Base-by-base conservation (phyloP, 2,888 invertebrate species). In the Myathropa florea region DNA sequence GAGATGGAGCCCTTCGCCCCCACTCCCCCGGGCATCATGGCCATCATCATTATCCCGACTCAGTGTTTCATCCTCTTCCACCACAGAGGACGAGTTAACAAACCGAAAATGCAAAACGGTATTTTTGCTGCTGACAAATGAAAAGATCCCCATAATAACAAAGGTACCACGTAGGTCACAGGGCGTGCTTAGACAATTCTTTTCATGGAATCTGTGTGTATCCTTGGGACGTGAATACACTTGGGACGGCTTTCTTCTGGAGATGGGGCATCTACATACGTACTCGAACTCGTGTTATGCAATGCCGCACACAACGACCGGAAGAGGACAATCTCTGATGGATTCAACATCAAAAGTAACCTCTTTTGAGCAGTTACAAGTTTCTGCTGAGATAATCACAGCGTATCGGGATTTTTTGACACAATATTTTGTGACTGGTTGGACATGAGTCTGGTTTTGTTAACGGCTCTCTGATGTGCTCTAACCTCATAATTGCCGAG, bases 51-150 rank as follows among this genome's bases (percentile, higher is more conserved):
- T 85, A 76, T 75, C 24, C 71, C 76, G 76, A 55, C 28, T 68
- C 61, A 75, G 24, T 73, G 59, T 78, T 81, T 86, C 60, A 88
- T 84, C 78, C 73, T 82, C 65, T 84, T 87, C 86, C 86, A 88
- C 60, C 55, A 81, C 55, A 80, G 65, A 82, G 78, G 78, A 83
- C 88, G 83, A 88, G 87, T 88, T 89, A 88, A 89, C 88, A 88
- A 88, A 86, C 87, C 82, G 83, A 88, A 88, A 88, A 89, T 83
- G 79, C 85, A 87, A 71, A 85, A 79, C 76, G 70, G 36, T 70
- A 70, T 75, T 77, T 88, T 81, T 87, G 87, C 84, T 88, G 72
- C 75, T 87, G 81, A 77, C 64, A 57, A 80, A 77, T 77, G 61
- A 86, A 70, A 63, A 78, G 72, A 84, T 81, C 71, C 46, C 75